A percentile compares a stretch with the other conserved stretches of the same genome.
phyloP scores from a whole-genome alignment of 2,797 vertebrate species.

The Pipistrellus kuhlii region DNA sequence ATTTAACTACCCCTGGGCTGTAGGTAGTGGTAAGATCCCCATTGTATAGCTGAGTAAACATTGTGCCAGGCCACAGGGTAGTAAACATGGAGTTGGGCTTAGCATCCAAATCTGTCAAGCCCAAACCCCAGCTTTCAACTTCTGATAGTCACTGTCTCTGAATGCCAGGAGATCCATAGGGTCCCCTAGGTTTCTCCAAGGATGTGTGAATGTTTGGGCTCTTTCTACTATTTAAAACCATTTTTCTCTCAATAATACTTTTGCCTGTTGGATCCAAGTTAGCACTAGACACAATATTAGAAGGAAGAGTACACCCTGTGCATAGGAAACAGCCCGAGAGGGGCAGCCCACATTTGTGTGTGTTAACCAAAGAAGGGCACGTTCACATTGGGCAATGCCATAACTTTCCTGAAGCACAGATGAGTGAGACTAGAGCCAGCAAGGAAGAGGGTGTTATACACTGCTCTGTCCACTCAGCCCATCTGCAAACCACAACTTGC shows the following conservation, averaged over 20 bases:
- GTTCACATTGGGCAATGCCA: not conserved
- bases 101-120: not conserved
- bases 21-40: not conserved
- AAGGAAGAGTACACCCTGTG: not conserved
- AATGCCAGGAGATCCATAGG: not conserved
- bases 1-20: not conserved
- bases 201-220: not conserved
- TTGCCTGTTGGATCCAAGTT: not conserved
- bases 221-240: not conserved
- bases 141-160: not conserved
- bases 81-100: not conserved
- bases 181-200: not conserved
- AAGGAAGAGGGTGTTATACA: not conserved
- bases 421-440: not conserved
- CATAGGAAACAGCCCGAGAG: not conserved
- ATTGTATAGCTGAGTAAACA: not conserved
- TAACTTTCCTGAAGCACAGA: not conserved
- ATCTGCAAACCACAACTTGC: slow-evolving; percentile 4
- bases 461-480: not conserved
- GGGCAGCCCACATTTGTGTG: not conserved
- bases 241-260: slow-evolving; percentile 10
- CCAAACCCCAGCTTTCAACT: not conserved
- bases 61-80: not conserved
- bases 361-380: not conserved
- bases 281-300: not conserved